These are phyloP conservation scores for Agrochola lota DNA, from an alignment of 2,888 invertebrate genomes.

Conservation along the genomic window DNA sequence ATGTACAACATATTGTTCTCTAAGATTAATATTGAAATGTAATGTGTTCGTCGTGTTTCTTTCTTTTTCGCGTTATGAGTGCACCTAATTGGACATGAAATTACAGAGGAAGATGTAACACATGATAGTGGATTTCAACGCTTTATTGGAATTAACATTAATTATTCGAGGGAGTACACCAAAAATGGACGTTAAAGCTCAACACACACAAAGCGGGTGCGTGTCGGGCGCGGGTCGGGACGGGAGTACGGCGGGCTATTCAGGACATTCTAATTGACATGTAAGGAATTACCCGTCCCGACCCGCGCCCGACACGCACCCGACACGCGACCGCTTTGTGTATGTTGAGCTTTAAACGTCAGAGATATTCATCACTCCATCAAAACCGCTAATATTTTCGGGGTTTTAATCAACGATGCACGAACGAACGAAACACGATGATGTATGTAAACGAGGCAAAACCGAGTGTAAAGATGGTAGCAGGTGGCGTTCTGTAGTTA, in stretches of 20 bases:
- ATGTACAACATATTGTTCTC: background rate
- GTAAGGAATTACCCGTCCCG: no score
- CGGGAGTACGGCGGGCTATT: no score
- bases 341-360: background rate
- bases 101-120: conserved; percentile 7
- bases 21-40: conserved; percentile 4
- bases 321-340: no score
- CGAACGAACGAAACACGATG: no score
- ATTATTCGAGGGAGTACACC: conserved; percentile 3
- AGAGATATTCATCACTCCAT: conserved; percentile 21
- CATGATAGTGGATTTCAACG: conserved; percentile 32
- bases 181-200: background rate
- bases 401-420: background rate
- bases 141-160: conserved; percentile 27
- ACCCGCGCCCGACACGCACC: no score
- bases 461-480: no score
- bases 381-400: conserved; percentile 30
- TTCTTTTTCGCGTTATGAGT: conserved; percentile 5
- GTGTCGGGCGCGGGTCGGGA: no score
- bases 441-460: no score
- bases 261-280: no score
- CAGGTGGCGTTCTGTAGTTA: no score
- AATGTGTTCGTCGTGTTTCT: conserved; percentile 15
- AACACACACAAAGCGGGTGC: no score
- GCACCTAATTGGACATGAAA: conserved; percentile 20